Evolutionary conservation across 2,888 invertebrate genomes (phyloP).

Genomic region (Callyntrura sp.): DNA sequence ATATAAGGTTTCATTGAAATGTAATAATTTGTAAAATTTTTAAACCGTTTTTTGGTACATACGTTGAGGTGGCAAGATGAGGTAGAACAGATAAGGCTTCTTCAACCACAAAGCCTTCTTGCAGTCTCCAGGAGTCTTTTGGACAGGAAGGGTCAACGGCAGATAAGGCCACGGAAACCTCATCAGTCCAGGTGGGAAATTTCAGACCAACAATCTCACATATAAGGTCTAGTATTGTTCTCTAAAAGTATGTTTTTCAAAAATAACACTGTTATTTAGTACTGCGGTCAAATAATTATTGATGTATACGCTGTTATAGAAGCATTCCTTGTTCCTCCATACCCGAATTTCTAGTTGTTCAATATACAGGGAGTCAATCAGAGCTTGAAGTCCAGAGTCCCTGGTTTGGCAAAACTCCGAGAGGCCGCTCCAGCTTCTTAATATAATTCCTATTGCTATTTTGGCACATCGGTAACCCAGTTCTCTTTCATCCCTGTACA

Average conservation of each 20-base stretch:
- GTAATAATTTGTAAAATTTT: conserved; percentile 15
- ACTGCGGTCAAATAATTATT: too few relatives aligned
- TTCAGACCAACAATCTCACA: conserved; percentile 95
- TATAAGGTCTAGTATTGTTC: conserved; percentile 95
- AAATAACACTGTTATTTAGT: not conserved
- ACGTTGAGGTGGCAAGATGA: conserved; percentile 88
- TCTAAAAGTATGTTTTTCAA: too few relatives aligned
- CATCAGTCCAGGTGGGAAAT: conserved; percentile 97
- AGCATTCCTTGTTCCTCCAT: too few relatives aligned
- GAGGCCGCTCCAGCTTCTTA: conserved; percentile 93
- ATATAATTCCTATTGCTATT: conserved; percentile 87
- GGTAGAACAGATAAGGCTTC: conserved; percentile 95
- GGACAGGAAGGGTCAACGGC: conserved; percentile 93
- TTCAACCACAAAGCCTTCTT: conserved; percentile 97
- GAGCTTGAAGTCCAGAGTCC: conserved; percentile 91
- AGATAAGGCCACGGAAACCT: conserved; percentile 94
- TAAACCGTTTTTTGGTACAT: conserved; percentile 54
- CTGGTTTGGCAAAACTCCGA: conserved; percentile 94
- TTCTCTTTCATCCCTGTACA: conserved; percentile 88
- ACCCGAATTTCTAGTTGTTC: conserved; percentile 96
- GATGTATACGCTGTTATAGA: too few relatives aligned
- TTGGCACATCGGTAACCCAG: conserved; percentile 94
- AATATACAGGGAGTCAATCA: conserved; percentile 93
- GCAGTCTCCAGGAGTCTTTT: conserved; percentile 94
- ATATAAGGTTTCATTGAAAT: not conserved